Base-by-base conservation (phyloP, 2,888 invertebrate species). In the Hypomecis punctinalis region DNA sequence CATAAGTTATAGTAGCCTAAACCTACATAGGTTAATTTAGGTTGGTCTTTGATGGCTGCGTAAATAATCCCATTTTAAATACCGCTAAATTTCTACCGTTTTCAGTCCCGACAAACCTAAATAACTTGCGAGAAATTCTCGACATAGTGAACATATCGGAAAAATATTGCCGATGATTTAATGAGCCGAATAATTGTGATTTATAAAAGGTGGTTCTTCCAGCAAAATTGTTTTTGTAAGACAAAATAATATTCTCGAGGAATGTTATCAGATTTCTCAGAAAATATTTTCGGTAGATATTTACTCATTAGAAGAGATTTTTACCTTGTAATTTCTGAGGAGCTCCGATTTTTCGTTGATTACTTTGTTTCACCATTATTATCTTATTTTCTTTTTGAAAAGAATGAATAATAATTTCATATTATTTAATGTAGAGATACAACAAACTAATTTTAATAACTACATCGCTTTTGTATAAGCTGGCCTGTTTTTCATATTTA, bases 161-260 rank as follows among this genome's bases (percentile, higher is more conserved):
- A 57, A 57, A 56, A 48, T 56, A 46, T 11, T 42, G 36, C 11
- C 58, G 36, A 45, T 53, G 45, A 40, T 63, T 64, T 46, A 59
- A 64, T 66, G 57, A 58, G 33, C 43, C 48, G 48, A 48, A 61
- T 65, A 66, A 57, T 66, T 39, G 51, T 56, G 60, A 51, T 60
- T 64, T 60, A 55, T 51, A 42, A 37, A 40, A 49, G 47, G 11
- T 6, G 8, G 11, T 60, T 46, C 47, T 60, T 2, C 6, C 55
- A 64, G 51, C 35, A 23, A 51, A 46, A 55, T 51, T 56, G 46
- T 46, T 55, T 40, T 49, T 39, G 45, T 56, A 13, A 60, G 60
- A 64, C 54, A 63, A 49, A 57, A 63, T 52, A 45, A 49, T 45
- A 13, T 43, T 51, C 36, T 13, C n/a, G 39, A 56, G 37, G 49